phyloP scores from a whole-genome alignment of 2,797 vertebrate genomes.

The Peromyscus eremicus region DNA sequence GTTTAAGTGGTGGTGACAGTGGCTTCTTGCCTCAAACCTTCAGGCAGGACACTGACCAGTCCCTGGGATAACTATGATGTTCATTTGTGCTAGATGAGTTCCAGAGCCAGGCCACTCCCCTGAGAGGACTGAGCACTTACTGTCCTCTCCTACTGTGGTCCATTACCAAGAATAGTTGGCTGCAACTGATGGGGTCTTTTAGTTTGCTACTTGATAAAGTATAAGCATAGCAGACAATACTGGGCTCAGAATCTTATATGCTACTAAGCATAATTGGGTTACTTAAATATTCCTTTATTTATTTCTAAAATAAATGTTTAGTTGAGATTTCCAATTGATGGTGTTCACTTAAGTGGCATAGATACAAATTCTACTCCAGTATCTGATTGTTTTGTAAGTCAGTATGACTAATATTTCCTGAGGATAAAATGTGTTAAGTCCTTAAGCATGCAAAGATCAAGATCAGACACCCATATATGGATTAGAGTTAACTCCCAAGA shows the following conservation, averaged over 20 bases:
- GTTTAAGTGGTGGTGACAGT: neutral
- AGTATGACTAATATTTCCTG: constrained; percentile 37
- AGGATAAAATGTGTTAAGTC: constrained; percentile 67
- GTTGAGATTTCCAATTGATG: constrained; percentile 18
- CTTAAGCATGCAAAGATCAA: constrained; percentile 63
- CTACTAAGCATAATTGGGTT: constrained; percentile 25
- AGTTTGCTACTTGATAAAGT: neutral
- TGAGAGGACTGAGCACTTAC: accelerated
- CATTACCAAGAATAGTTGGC: neutral
- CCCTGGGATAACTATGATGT: neutral
- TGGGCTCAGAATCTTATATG: neutral
- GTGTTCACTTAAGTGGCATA: constrained; percentile 48
- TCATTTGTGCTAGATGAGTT: neutral
- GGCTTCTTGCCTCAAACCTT: neutral
- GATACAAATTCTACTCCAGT: constrained; percentile 41
- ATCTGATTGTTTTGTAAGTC: constrained; percentile 53
- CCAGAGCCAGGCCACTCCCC: neutral
- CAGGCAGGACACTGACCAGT: neutral
- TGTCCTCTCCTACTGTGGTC: neutral
- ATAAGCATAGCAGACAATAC: neutral
- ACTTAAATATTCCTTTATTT: constrained; percentile 17
- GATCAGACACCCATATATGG: constrained; percentile 15
- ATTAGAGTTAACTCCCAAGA: constrained; percentile 65
- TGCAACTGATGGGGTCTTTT: neutral
- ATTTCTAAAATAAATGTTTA: constrained; percentile 42